A percentile compares a stretch with the other conserved stretches of the same genome.
Evolutionary conservation across 2,888 invertebrate species (phyloP).

Genomic region (Yponomeuta evonymella): DNA sequence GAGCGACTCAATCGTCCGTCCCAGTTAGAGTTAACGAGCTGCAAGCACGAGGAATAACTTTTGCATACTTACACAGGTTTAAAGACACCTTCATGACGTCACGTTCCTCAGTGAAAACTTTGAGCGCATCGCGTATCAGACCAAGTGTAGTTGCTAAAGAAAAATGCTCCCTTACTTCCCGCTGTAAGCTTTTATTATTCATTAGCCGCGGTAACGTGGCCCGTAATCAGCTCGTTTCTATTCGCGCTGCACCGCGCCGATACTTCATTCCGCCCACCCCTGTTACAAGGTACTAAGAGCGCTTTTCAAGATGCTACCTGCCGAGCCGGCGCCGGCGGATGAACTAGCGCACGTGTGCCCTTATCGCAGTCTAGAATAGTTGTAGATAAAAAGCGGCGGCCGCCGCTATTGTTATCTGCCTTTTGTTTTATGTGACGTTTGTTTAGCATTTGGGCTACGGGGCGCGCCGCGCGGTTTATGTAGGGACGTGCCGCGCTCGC

Average conservation of each 20-base stretch:
- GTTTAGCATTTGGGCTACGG: neutral
- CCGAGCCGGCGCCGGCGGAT: neutral
- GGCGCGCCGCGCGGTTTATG: neutral
- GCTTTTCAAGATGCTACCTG: neutral
- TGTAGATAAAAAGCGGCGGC: neutral
- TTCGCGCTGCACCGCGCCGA: slow-evolving; percentile 6
- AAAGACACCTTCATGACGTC: neutral
- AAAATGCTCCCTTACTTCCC: neutral
- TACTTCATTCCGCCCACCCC: neutral
- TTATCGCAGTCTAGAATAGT: neutral
- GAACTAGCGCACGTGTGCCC: neutral
- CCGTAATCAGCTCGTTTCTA: slow-evolving; percentile 19
- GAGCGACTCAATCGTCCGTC: neutral
- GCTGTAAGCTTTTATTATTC: neutral
- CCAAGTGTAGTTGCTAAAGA: neutral
- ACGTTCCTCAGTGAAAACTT: neutral
- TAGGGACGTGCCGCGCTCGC: neutral
- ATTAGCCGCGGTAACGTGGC: neutral
- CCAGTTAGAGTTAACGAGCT: neutral
- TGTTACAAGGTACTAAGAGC: neutral
- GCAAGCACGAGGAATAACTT: neutral
- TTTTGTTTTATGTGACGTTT: slow-evolving; percentile 3
- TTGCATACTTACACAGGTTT: neutral
- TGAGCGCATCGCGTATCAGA: neutral
- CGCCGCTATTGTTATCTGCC: neutral